Conservation (phyloP, 1,140 invertebrate genomes). For the Zaprionus ghesquierei region DNA sequence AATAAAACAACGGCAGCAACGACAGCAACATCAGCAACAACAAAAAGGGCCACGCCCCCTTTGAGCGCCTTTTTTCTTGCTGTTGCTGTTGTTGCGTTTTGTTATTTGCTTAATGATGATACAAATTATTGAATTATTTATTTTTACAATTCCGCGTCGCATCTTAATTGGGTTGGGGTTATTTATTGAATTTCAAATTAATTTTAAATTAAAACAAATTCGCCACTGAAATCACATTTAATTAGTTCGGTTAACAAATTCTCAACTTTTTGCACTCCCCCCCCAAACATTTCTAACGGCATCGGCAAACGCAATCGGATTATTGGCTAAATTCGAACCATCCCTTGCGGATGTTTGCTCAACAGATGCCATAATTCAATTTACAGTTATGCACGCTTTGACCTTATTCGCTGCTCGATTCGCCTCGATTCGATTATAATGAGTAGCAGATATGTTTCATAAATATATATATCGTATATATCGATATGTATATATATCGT, state of each 20-base stretch:
- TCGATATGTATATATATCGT: too few species aligned
- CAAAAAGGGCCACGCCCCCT: not conserved
- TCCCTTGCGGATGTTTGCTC: not conserved
- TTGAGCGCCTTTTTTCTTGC: not conserved
- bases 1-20: slow-evolving; percentile 30
- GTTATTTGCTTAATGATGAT: slow-evolving; percentile 43
- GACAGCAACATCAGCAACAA: not conserved
- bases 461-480: too few species aligned
- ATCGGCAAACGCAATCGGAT: not conserved
- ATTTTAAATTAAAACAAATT: slow-evolving; percentile 59
- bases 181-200: slow-evolving; percentile 61
- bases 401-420: too few species aligned
- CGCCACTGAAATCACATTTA: slow-evolving; percentile 62
- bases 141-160: slow-evolving; percentile 37
- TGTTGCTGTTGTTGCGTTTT: slow-evolving; percentile 1
- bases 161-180: slow-evolving; percentile 52
- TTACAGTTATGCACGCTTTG: not conserved
- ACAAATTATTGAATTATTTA: slow-evolving; percentile 56
- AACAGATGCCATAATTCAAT: not conserved
- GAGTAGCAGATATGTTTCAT: not conserved
- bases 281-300: not conserved
- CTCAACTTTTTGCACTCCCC: slow-evolving; percentile 5
- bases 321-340: not conserved
- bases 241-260: slow-evolving; percentile 54
- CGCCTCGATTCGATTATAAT: not conserved